Percentiles rank a stretch among this genome's conserved stretches.
These are phyloP conservation scores for Drosophila jambulina DNA, from an alignment of 1,140 invertebrate genomes.

Conservation along the genomic window DNA sequence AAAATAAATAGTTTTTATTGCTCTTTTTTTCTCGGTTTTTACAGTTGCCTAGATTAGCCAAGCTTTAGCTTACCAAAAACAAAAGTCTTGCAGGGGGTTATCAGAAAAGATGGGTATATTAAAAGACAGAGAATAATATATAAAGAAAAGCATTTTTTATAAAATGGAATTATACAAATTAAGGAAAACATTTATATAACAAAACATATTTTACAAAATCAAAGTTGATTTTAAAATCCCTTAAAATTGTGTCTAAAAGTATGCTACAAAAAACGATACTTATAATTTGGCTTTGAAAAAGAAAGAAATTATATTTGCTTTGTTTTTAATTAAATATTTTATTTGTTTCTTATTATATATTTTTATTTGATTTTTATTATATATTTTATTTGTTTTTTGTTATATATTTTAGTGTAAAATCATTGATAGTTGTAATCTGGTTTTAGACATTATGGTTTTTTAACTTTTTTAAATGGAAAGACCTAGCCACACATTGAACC, in stretches of 20 bases:
- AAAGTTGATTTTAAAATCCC: background rate
- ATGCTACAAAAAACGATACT: background rate
- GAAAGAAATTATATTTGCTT: too few relatives aligned
- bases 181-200: too few relatives aligned
- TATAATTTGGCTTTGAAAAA: too few relatives aligned
- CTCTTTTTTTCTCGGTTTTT: constrained; percentile 26
- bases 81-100: constrained; percentile 2
- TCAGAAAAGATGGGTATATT: background rate
- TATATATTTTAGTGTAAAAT: background rate
- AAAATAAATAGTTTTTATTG: constrained; percentile 53
- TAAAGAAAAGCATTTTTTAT: background rate
- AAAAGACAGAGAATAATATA: background rate
- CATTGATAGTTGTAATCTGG: background rate
- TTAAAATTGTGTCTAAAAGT: background rate
- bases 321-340: background rate
- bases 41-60: constrained; percentile 41
- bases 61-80: constrained; percentile 6
- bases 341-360: too few relatives aligned
- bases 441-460: too few relatives aligned
- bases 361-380: background rate
- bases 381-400: background rate
- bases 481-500: background rate
- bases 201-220: background rate
- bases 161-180: background rate
- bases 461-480: background rate